These are phyloP conservation scores for Sitophilus oryzae DNA, from an alignment of 1,140 invertebrate genomes.

Conservation along the genomic window DNA sequence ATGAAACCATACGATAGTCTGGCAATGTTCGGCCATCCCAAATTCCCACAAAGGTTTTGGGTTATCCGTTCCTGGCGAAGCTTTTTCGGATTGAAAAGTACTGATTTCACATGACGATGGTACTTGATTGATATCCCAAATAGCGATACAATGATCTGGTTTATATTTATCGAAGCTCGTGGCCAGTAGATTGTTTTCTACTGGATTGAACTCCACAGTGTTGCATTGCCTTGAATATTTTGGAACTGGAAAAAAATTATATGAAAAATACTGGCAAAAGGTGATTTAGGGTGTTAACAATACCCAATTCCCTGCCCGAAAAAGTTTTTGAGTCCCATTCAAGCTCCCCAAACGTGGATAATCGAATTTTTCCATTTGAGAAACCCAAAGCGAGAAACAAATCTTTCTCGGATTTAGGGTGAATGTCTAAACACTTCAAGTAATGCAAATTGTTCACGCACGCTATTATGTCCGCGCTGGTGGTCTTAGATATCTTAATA, in stretches of 20 bases:
- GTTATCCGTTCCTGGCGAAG: slow-evolving; percentile 40
- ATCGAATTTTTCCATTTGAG: slow-evolving; percentile 75
- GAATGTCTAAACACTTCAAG: slow-evolving; percentile 71
- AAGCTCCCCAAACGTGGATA: slow-evolving; percentile 72
- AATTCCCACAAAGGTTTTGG: slow-evolving; percentile 57
- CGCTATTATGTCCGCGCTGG: slow-evolving; percentile 60
- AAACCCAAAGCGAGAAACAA: slow-evolving; percentile 78
- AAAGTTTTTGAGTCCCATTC: slow-evolving; percentile 60
- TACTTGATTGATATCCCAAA: slow-evolving; percentile 71
- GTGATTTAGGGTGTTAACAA: not conserved
- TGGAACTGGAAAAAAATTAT: slow-evolving; percentile 53
- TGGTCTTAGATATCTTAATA: slow-evolving; percentile 60
- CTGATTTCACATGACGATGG: slow-evolving; percentile 41
- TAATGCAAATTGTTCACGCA: slow-evolving; percentile 60
- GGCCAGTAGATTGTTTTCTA: slow-evolving; percentile 75
- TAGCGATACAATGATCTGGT: slow-evolving; percentile 70
- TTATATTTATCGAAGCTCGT: slow-evolving; percentile 81
- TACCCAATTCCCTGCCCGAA: slow-evolving; percentile 73
- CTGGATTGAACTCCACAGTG: slow-evolving; percentile 81
- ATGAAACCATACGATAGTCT: slow-evolving; percentile 81
- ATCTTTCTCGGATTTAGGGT: slow-evolving; percentile 63
- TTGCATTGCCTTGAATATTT: slow-evolving; percentile 79
- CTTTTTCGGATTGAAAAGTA: slow-evolving; percentile 22
- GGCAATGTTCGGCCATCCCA: slow-evolving; percentile 73
- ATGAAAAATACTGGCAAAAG: not conserved